Evolutionary conservation across 2,113 vertebrate species (phyloP), one percentile per base, ranked within the genome.

Genomic region (Peucedramus taeniatus): DNA sequence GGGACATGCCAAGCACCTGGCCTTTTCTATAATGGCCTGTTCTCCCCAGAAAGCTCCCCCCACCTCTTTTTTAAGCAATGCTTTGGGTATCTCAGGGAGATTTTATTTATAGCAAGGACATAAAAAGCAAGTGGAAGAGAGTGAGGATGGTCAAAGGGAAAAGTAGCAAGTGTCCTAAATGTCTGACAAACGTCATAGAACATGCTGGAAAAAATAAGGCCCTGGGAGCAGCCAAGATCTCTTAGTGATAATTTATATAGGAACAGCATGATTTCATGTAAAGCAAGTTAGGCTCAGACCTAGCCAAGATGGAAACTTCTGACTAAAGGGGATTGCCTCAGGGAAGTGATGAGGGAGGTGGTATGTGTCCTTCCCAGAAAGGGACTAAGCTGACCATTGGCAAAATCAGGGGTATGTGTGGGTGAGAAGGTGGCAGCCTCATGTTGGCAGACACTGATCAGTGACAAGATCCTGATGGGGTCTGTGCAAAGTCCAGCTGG

Each of bases 1-100:
- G 94, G 97, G 97, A 96, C 84, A 92, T 89, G 97, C 97, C 97
- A 98, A 97, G 92, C 96, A 98, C 97, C 98, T 98, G 97, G 97
- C 88, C 91, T 97, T 89, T 97, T 98, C 97, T 97, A 64, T 97
- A 97, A 97, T 80, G 90, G 95, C 87, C 94, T 26, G 64, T 95
- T 94, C 93, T 59, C 88, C 91, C 59, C n/a, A 95, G 53, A 56
- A 84, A 82, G 87, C 71, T 93, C 63, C 87, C 94, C 82, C 71
- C 75, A 79, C 63, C 91, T 95, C 85, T 94, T 91, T 96, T 96
- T 93, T 80, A 95, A 94, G 93, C 87, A 96, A 66, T 13, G 10
- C 75, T 95, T 81, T 78, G 83, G 85, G 74, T 88, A 92, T 95
- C 87, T 90, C 71, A 54, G 63, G 31, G 35, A 93, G 56, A 24